Percentiles rank a stretch among this genome's conserved stretches.
Conservation (phyloP, 2,797 vertebrate genomes). For the Tauraco hartlaubi region DNA sequence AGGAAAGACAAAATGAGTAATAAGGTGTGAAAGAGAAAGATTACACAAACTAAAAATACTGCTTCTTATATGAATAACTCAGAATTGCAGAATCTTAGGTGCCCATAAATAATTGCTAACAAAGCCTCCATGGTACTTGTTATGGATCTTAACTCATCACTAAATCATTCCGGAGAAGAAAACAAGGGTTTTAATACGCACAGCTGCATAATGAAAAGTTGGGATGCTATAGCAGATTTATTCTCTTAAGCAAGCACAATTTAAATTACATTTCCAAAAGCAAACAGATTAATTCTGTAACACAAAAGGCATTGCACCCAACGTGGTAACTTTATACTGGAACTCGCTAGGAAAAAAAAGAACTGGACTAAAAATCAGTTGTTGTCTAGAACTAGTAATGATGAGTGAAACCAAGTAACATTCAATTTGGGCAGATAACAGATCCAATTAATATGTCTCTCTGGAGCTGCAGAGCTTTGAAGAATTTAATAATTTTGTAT, state of each 20-base stretch:
- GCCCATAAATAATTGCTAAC: not conserved
- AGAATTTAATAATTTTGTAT: not conserved
- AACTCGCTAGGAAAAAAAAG: not conserved
- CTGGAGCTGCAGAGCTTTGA: not conserved
- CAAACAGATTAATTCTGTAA: not conserved
- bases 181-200: not conserved
- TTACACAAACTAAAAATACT: not conserved
- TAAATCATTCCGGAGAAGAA: not conserved
- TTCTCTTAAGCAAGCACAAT: not conserved
- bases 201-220: not conserved
- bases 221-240: not conserved
- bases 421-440: not conserved
- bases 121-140: not conserved
- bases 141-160: not conserved
- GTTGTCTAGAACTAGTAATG: not conserved
- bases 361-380: not conserved
- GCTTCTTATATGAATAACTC: not conserved
- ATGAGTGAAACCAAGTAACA: not conserved
- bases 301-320: not conserved
- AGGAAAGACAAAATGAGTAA: not conserved
- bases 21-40: not conserved
- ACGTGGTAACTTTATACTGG: not conserved
- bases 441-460: not conserved
- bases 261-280: constrained; percentile 4
- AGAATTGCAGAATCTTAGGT: not conserved